Conservation (phyloP, 2,888 invertebrate species). For the Mystacides longicornis region DNA sequence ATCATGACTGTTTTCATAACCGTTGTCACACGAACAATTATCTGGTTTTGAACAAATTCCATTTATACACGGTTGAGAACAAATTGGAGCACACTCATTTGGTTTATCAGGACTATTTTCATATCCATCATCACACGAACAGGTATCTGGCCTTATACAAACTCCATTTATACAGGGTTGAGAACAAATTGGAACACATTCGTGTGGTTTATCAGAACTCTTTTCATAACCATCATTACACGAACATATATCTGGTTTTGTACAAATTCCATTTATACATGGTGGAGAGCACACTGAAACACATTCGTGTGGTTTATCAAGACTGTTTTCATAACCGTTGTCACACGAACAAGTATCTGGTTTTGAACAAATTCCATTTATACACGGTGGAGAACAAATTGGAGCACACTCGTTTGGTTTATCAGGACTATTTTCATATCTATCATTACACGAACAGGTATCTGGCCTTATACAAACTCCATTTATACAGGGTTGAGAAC, state of each 20-base stretch:
- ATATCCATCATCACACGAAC: slow-evolving; percentile 20
- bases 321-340: not conserved
- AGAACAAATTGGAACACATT: not conserved
- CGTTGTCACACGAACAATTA: slow-evolving; percentile 8
- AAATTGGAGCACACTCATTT: not conserved
- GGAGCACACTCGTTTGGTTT: not conserved
- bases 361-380: not conserved
- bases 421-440: not conserved
- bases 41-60: slow-evolving; percentile 30
- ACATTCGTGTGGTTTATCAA: not conserved
- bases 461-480: not conserved
- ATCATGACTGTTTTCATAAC: not conserved
- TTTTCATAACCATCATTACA: slow-evolving; percentile 10
- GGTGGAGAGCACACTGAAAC: not conserved
- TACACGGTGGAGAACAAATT: not conserved
- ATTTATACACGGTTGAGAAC: slow-evolving; percentile 17
- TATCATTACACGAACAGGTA: not conserved
- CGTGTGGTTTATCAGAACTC: slow-evolving; percentile 7
- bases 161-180: slow-evolving; percentile 29
- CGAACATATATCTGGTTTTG: slow-evolving; percentile 26
- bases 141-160: slow-evolving; percentile 31
- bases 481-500: not conserved
- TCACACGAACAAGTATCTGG: not conserved
- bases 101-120: not conserved
- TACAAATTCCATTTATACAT: slow-evolving; percentile 28